Evolutionary conservation across 2,888 invertebrate genomes (phyloP).

Genomic region (Norana najaformis): DNA sequence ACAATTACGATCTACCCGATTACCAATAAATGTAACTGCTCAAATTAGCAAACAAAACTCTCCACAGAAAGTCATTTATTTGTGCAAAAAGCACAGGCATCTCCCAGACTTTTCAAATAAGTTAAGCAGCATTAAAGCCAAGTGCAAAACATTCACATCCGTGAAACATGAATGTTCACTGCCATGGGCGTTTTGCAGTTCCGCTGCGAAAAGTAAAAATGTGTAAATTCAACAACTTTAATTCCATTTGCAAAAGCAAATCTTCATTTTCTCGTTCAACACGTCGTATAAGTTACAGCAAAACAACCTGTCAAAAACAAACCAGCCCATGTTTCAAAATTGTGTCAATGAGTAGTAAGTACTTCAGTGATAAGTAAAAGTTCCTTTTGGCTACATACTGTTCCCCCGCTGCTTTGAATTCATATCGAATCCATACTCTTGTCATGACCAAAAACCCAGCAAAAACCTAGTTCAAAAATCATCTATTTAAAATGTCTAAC

Average conservation of each 20-base stretch:
- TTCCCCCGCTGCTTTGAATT: no score
- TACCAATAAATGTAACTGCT: no score
- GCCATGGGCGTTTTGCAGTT: not conserved
- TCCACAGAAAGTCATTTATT: not conserved
- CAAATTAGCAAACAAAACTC: no score
- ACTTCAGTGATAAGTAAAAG: not conserved
- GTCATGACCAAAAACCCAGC: conserved; percentile 6
- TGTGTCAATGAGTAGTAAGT: not conserved
- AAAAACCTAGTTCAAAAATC: not conserved
- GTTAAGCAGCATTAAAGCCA: not conserved
- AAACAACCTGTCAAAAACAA: not conserved
- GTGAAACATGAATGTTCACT: not conserved
- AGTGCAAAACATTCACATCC: not conserved
- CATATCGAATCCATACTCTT: not conserved
- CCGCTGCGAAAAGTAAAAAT: not conserved
- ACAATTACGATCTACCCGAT: no score
- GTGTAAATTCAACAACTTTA: not conserved
- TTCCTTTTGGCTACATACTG: not conserved
- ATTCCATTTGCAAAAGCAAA: not conserved
- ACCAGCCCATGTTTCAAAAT: not conserved
- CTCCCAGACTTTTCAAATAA: not conserved
- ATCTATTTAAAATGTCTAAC: conserved; percentile 13
- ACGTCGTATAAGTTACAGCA: conserved; percentile 13
- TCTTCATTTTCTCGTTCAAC: not conserved
- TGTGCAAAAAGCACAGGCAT: not conserved